A percentile compares a stretch with the other conserved stretches of the same genome.
phyloP scores from a whole-genome alignment of 2,113 vertebrate species.

The Pterophyllum scalare region DNA sequence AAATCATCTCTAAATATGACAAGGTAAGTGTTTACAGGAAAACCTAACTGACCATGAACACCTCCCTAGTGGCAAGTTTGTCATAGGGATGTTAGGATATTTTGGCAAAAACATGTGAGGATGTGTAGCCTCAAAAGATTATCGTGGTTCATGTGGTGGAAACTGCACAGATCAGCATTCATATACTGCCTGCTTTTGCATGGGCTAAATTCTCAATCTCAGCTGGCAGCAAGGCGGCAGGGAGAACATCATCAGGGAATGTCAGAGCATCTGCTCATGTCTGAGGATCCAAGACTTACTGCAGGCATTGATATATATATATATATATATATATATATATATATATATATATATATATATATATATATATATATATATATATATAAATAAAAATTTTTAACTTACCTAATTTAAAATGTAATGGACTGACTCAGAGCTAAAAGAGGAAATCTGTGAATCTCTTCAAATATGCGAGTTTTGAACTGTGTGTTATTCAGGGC shows the following conservation, averaged over 20 bases:
- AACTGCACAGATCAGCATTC: accelerated
- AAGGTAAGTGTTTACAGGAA: slow-evolving; percentile 78
- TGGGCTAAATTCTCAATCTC: background rate
- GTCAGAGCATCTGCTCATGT: background rate
- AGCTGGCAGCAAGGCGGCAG: accelerated
- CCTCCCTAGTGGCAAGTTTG: background rate
- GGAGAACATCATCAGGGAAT: background rate
- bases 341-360: too few species aligned
- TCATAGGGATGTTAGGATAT: background rate
- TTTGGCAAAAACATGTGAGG: background rate
- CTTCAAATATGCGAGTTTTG: background rate
- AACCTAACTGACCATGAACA: background rate
- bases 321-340: too few species aligned
- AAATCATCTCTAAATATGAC: slow-evolving; percentile 91
- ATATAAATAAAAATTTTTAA: too few species aligned
- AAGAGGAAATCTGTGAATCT: background rate
- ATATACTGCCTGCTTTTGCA: background rate
- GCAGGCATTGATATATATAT: too few species aligned
- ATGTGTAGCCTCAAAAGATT: background rate
- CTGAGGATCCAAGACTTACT: background rate
- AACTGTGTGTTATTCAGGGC: slow-evolving; percentile 80
- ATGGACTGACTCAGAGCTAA: background rate
- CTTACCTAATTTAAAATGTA: background rate
- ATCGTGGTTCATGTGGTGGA: background rate
- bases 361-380: too few species aligned